These are phyloP conservation scores for Bugula neritina DNA, from an alignment of 2,888 invertebrate genomes.

Conservation along the genomic window DNA sequence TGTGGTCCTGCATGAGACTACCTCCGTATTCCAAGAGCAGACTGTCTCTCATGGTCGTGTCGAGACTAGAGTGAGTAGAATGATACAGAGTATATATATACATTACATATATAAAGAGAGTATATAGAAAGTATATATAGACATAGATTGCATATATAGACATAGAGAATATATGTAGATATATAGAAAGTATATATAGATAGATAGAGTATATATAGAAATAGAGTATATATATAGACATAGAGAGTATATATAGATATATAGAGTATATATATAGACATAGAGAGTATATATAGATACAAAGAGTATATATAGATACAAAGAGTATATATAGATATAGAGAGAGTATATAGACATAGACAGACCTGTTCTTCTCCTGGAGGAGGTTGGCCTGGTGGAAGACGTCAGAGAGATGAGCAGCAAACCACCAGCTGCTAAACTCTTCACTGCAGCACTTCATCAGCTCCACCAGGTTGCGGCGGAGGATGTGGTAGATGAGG, in stretches of 20 bases:
- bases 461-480: background rate
- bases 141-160: too few species aligned
- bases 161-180: too few species aligned
- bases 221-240: too few species aligned
- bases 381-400: background rate
- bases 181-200: too few species aligned
- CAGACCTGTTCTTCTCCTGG: slow-evolving; percentile 21
- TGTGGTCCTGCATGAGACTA: background rate
- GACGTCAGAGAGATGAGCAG: slow-evolving; percentile 13
- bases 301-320: too few species aligned
- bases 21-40: slow-evolving; percentile 7
- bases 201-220: too few species aligned
- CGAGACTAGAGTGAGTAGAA: background rate
- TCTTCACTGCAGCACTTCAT: slow-evolving; percentile 17
- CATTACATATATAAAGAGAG: background rate
- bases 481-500: background rate
- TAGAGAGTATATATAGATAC: too few species aligned
- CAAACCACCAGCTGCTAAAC: slow-evolving; percentile 24
- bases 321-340: too few species aligned
- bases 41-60: slow-evolving; percentile 3
- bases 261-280: too few species aligned
- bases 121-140: background rate
- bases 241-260: too few species aligned
- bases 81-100: background rate
- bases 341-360: too few species aligned